Percentiles rank a stretch among this genome's conserved stretches.
These are phyloP conservation scores for Doryteuthis pealeii DNA, from an alignment of 1,140 invertebrate species.

Conservation along the genomic window DNA sequence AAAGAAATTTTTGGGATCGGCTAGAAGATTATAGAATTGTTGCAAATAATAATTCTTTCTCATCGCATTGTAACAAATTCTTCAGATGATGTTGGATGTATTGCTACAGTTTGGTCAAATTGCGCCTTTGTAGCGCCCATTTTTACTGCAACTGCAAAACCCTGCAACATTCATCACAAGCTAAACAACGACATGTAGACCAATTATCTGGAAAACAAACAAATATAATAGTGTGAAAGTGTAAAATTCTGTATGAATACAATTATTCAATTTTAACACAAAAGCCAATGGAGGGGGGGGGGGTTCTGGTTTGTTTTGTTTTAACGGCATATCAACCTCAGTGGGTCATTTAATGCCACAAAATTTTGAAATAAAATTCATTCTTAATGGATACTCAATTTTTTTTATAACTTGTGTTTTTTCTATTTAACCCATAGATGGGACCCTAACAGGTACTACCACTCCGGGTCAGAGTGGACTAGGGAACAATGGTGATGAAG, in stretches of 20 bases:
- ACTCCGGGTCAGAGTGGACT: too few relatives aligned
- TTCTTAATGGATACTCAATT: too few relatives aligned
- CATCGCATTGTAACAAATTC: constrained; percentile 57
- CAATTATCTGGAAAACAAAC: constrained; percentile 61
- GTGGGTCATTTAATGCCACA: too few relatives aligned
- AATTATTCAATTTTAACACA: neutral
- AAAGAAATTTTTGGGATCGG: too few relatives aligned
- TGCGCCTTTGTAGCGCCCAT: constrained; percentile 67
- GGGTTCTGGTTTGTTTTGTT: too few relatives aligned
- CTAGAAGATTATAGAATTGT: too few relatives aligned
- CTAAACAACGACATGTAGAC: constrained; percentile 65
- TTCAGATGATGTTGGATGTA: constrained; percentile 65
- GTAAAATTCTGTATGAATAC: neutral
- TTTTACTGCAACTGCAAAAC: constrained; percentile 67
- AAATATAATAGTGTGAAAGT: constrained; percentile 6
- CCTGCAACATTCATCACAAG: constrained; percentile 67
- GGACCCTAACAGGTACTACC: too few relatives aligned
- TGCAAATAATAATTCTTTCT: neutral
- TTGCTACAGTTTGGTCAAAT: constrained; percentile 67
- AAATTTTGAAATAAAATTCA: too few relatives aligned
- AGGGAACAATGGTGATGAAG: too few relatives aligned
- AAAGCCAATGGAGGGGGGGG: neutral
- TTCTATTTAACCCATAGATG: too few relatives aligned
- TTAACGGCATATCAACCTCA: too few relatives aligned
- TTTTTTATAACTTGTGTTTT: too few relatives aligned